These are phyloP conservation scores for Drosophila kanapiae DNA, from an alignment of 1,140 invertebrate species.

Conservation along the genomic window DNA sequence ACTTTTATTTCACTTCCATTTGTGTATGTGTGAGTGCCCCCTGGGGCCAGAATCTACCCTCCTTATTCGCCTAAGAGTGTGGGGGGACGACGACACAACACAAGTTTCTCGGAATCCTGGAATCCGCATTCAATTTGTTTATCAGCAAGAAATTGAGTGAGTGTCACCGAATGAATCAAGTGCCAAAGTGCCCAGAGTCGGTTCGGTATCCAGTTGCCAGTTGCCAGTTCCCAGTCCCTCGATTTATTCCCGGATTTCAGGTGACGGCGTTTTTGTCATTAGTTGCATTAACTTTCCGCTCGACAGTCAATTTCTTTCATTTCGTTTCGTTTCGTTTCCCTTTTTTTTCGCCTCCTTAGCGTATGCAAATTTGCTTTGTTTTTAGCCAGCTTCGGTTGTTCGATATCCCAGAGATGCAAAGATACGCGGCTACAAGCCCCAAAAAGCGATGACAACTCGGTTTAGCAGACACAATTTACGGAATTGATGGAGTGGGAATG, in stretches of 20 bases:
- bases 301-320: slow-evolving; percentile 72
- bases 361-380: slow-evolving; percentile 64
- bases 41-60: slow-evolving; percentile 24
- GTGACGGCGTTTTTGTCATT: slow-evolving; percentile 70
- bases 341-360: slow-evolving; percentile 43
- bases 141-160: slow-evolving; percentile 80
- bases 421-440: slow-evolving; percentile 16
- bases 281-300: slow-evolving; percentile 79
- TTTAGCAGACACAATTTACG: slow-evolving; percentile 29
- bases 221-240: slow-evolving; percentile 6
- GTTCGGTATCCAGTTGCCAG: slow-evolving; percentile 9
- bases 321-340: slow-evolving; percentile 10
- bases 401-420: slow-evolving; percentile 19
- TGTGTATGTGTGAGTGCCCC: slow-evolving; percentile 38
- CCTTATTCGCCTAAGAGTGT: too few relatives aligned
- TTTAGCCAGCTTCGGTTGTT: background rate
- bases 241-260: slow-evolving; percentile 18
- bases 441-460: slow-evolving; percentile 35
- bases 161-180: slow-evolving; percentile 80
- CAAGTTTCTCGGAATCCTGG: slow-evolving; percentile 25
- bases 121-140: slow-evolving; percentile 82
- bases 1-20: slow-evolving; percentile 63
- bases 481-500: slow-evolving; percentile 10
- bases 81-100: background rate
- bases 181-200: slow-evolving; percentile 46